A percentile compares a stretch with the other conserved stretches of the same genome.
phyloP scores from a whole-genome alignment of 2,797 vertebrate species.

The Mustela erminea region DNA sequence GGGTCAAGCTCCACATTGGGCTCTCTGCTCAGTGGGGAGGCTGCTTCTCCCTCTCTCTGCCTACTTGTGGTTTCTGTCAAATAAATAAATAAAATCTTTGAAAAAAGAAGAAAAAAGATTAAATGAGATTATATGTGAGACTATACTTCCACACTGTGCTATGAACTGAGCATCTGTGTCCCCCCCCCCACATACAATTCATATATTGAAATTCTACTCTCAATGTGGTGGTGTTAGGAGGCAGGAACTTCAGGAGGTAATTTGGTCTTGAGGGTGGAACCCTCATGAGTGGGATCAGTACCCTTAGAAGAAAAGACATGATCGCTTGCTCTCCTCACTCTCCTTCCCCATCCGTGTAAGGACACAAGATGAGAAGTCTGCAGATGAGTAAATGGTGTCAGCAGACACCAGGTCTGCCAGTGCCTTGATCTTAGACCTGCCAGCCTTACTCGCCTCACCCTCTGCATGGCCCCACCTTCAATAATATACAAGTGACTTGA shows the following conservation, averaged over 20 bases:
- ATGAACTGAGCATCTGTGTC: background rate
- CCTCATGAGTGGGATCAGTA: background rate
- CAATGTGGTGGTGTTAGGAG: background rate
- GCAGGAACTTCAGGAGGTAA: background rate
- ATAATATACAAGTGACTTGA: background rate
- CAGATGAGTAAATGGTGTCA: rapidly evolving
- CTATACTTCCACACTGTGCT: background rate
- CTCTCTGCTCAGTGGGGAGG: too few relatives aligned
- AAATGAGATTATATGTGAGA: background rate
- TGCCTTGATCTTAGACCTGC: background rate
- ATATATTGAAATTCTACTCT: background rate
- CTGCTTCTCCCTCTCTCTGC: too few relatives aligned
- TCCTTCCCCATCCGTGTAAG: background rate
- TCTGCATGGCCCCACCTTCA: background rate
- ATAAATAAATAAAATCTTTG: too few relatives aligned
- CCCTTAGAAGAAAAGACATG: background rate
- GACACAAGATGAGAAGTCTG: background rate
- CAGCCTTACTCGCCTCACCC: background rate
- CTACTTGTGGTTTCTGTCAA: too few relatives aligned
- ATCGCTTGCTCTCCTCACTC: background rate
- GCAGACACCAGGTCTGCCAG: background rate
- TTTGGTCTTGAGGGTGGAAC: background rate
- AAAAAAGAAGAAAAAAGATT: background rate
- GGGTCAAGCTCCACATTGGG: too few relatives aligned
- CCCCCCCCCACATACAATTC: background rate